A percentile compares a stretch with the other conserved stretches of the same genome.
These are phyloP conservation scores for Mobula hypostoma DNA, from an alignment of 2,113 vertebrate genomes.

Conservation along the genomic window DNA sequence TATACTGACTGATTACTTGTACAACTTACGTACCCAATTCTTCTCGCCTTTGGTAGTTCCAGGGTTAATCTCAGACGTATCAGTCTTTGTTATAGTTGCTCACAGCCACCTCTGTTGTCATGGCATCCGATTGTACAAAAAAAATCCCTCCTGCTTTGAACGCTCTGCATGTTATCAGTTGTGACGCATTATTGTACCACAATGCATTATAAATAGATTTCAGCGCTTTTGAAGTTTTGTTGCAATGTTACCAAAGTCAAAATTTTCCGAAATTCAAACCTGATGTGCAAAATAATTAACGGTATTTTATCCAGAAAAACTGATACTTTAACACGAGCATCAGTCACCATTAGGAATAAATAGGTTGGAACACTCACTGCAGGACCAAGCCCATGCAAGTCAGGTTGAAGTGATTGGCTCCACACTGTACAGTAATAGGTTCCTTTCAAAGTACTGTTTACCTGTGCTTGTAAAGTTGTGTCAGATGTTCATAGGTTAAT, in stretches of 20 bases:
- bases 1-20: not conserved
- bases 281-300: constrained; percentile 9
- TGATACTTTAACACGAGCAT: not conserved
- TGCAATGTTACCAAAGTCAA: not conserved
- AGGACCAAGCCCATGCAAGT: not conserved
- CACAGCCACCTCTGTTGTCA: constrained; percentile 11
- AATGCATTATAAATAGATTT: constrained; percentile 6
- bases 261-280: not conserved
- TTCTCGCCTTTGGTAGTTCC: not conserved
- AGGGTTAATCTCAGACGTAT: not conserved
- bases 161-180: not conserved
- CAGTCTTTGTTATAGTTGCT: constrained; percentile 15
- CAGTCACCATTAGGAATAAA: not conserved
- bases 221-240: constrained; percentile 13
- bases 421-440: not conserved
- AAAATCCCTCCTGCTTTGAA: constrained; percentile 14
- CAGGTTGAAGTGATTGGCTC: not conserved
- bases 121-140: constrained; percentile 17
- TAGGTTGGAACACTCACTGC: not conserved
- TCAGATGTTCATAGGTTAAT: not conserved
- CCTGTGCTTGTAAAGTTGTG: not conserved
- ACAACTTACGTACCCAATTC: not conserved
- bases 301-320: constrained; percentile 9
- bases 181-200: not conserved
- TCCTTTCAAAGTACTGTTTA: not conserved